A percentile compares a stretch with the other conserved stretches of the same genome.
Evolutionary conservation across 2,888 invertebrate species (phyloP).

Genomic region (Calephelis perditalis): DNA sequence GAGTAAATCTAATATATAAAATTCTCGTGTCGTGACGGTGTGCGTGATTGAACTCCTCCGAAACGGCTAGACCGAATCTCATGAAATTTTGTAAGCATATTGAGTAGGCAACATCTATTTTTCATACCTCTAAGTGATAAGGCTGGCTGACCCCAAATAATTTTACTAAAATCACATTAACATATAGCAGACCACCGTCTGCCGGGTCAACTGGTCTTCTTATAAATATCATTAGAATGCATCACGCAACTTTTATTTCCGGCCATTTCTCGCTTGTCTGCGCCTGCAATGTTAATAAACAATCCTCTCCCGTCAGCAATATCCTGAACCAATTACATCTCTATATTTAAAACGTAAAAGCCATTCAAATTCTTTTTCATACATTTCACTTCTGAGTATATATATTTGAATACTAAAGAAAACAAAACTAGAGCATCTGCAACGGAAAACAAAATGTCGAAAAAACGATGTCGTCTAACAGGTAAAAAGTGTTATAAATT

Average conservation of each 20-base stretch:
- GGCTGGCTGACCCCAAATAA: too few species aligned
- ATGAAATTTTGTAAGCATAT: too few species aligned
- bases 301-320: slow-evolving; percentile 28
- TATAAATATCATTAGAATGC: slow-evolving; percentile 35
- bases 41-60: too few species aligned
- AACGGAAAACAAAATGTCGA: slow-evolving; percentile 23
- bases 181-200: too few species aligned
- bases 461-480: slow-evolving; percentile 17
- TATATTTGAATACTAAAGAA: background rate
- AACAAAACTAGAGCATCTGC: background rate
- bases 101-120: too few species aligned
- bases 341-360: slow-evolving; percentile 2
- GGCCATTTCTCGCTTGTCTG: slow-evolving; percentile 25
- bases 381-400: slow-evolving; percentile 1
- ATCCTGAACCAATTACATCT: slow-evolving; percentile 23
- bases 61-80: too few species aligned
- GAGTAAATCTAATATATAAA: background rate
- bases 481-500: slow-evolving; percentile 28
- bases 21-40: too few species aligned
- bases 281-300: slow-evolving; percentile 39
- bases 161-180: too few species aligned
- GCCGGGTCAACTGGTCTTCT: background rate
- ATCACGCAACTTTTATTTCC: slow-evolving; percentile 33
- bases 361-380: slow-evolving; percentile 4
- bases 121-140: too few species aligned